phyloP scores from a whole-genome alignment of 2,113 vertebrate species.

The Willisornis vidua region DNA sequence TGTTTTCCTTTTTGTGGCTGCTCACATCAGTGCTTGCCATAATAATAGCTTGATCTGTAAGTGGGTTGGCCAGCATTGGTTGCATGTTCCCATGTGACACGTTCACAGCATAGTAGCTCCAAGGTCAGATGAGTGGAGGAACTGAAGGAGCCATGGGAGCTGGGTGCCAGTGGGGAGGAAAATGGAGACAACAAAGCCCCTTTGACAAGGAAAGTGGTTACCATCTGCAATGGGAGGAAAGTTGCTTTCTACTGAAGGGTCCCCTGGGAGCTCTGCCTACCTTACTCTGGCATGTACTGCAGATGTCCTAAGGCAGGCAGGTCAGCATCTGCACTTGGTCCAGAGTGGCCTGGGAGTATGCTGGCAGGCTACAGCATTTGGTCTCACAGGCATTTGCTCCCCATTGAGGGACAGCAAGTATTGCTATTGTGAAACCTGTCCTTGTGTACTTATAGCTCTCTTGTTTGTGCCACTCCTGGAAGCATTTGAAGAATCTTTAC shows the following conservation, averaged over 20 bases:
- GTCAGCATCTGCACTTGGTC: not conserved
- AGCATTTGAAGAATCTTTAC: not conserved
- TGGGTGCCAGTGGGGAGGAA: not conserved
- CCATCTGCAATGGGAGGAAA: not conserved
- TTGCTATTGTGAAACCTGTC: not conserved
- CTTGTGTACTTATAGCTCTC: not conserved
- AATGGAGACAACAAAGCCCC: not conserved
- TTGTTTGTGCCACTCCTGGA: not conserved
- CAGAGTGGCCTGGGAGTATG: not conserved
- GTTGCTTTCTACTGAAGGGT: not conserved
- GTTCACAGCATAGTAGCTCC: not conserved
- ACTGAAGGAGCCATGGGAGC: not conserved
- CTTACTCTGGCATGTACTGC: not conserved
- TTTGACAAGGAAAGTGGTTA: not conserved
- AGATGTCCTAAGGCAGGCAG: not conserved
- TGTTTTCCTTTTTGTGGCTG: slow-evolving; percentile 44
- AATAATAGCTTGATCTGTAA: not conserved
- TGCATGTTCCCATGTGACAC: not conserved
- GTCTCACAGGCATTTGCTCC: not conserved
- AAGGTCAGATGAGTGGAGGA: not conserved
- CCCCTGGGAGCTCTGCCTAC: not conserved
- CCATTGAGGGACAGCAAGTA: accelerated
- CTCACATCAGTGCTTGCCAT: slow-evolving; percentile 21
- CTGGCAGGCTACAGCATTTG: accelerated
- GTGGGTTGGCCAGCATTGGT: not conserved